Conservation (phyloP, 2,797 vertebrate species). For the Coilia nasus region DNA sequence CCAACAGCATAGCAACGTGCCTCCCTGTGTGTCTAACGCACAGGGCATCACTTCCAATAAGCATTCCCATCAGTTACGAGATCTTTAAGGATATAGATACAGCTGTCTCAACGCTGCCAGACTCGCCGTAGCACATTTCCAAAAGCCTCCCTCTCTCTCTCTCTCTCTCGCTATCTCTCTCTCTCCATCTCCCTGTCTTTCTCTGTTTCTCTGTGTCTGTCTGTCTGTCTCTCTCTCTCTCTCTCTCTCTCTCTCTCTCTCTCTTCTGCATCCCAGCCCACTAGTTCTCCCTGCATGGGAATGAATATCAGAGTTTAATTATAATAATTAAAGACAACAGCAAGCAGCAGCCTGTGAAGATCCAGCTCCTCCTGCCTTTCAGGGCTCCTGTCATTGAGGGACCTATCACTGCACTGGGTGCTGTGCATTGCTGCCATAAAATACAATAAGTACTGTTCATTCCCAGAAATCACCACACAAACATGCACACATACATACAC, state of each 20-base stretch:
- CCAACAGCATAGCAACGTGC: conserved; percentile 61
- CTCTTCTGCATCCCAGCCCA: conserved; percentile 78
- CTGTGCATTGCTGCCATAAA: conserved; percentile 35
- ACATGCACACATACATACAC: conserved; percentile 35
- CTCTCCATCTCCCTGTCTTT: neutral
- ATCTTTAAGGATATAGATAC: conserved; percentile 63
- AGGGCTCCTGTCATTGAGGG: conserved; percentile 93
- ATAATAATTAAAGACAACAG: conserved; percentile 98
- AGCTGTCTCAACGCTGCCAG: conserved; percentile 68
- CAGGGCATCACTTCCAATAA: conserved; percentile 75
- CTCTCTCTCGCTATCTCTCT: too few relatives aligned
- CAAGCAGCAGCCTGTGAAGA: conserved; percentile 97
- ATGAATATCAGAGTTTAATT: conserved; percentile 95
- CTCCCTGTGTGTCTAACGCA: conserved; percentile 69
- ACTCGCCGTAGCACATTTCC: conserved; percentile 68
- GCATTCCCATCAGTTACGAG: conserved; percentile 69
- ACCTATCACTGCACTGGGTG: conserved; percentile 81
- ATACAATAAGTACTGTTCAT: conserved; percentile 85
- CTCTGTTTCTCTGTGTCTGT: neutral
- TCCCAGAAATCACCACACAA: conserved; percentile 74
- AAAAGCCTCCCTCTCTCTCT: conserved; percentile 56
- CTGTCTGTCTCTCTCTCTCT: neutral
- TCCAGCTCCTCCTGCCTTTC: conserved; percentile 85
- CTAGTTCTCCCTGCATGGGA: conserved; percentile 78
- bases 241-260: conserved; percentile 6